Evolutionary conservation across 2,888 invertebrate genomes (phyloP).

Genomic region (Drosophila limbata): DNA sequence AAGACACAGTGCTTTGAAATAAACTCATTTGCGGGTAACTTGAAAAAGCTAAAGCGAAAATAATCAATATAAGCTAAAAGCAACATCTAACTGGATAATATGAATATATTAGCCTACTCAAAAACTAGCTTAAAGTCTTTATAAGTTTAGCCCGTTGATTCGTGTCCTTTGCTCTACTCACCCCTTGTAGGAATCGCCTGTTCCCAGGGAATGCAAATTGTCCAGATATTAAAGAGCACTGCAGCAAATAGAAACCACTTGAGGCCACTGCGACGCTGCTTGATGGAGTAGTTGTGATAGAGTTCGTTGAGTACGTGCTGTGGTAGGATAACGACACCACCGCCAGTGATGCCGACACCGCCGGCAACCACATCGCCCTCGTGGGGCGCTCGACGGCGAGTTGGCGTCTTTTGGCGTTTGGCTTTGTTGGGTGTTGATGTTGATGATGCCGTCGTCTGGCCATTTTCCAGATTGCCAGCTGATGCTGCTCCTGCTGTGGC

Average conservation of each 20-base stretch:
- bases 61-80: too few relatives aligned
- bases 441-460: slow-evolving; percentile 56
- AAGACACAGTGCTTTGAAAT: too few relatives aligned
- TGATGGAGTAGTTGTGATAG: slow-evolving; percentile 90
- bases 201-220: slow-evolving; percentile 87
- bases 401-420: slow-evolving; percentile 58
- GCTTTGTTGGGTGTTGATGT: slow-evolving; percentile 55
- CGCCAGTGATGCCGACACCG: slow-evolving; percentile 67
- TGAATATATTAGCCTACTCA: too few relatives aligned
- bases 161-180: slow-evolving; percentile 58
- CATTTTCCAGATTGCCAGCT: slow-evolving; percentile 64
- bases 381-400: slow-evolving; percentile 57
- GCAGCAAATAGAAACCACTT: slow-evolving; percentile 89
- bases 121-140: too few relatives aligned
- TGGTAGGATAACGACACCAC: slow-evolving; percentile 83
- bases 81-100: too few relatives aligned
- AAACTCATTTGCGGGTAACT: too few relatives aligned
- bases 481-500: slow-evolving; percentile 20
- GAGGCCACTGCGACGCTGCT: slow-evolving; percentile 90
- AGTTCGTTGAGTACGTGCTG: slow-evolving; percentile 89
- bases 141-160: not conserved
- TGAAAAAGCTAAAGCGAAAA: too few relatives aligned
- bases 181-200: slow-evolving; percentile 84
- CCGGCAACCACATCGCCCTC: slow-evolving; percentile 65
- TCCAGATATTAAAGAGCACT: slow-evolving; percentile 89